Conservation (phyloP, 2,888 invertebrate species). For the Conus canariensis region DNA sequence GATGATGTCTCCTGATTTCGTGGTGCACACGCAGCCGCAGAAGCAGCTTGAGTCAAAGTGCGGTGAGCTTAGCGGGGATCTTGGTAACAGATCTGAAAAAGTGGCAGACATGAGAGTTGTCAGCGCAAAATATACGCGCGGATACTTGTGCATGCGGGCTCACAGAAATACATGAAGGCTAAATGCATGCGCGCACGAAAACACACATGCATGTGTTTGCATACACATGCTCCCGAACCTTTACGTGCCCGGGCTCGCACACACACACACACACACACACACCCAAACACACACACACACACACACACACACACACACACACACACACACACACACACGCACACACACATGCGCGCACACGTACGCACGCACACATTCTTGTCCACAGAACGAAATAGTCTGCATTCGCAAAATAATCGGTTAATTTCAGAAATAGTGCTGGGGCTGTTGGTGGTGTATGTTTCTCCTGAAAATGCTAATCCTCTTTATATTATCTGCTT, state of each 20-base stretch:
- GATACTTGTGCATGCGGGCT: background rate
- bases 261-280: too few relatives aligned
- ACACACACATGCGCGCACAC: too few relatives aligned
- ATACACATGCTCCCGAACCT: background rate
- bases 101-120: background rate
- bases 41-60: conserved; percentile 58
- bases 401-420: too few relatives aligned
- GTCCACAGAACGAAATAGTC: background rate
- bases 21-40: conserved; percentile 63
- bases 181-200: background rate
- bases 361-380: background rate
- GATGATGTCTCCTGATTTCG: conserved; percentile 65
- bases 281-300: too few relatives aligned
- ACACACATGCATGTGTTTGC: background rate
- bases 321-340: too few relatives aligned
- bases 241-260: background rate
- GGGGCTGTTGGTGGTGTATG: too few relatives aligned
- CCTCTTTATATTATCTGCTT: too few relatives aligned
- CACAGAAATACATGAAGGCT: background rate
- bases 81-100: conserved; percentile 60
- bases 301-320: too few relatives aligned
- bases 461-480: too few relatives aligned
- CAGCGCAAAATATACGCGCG: background rate
- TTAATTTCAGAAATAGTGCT: too few relatives aligned
- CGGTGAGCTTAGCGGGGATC: conserved; percentile 54